Conservation (phyloP, 1,140 invertebrate genomes). For the Cecropterus lyciades region DNA sequence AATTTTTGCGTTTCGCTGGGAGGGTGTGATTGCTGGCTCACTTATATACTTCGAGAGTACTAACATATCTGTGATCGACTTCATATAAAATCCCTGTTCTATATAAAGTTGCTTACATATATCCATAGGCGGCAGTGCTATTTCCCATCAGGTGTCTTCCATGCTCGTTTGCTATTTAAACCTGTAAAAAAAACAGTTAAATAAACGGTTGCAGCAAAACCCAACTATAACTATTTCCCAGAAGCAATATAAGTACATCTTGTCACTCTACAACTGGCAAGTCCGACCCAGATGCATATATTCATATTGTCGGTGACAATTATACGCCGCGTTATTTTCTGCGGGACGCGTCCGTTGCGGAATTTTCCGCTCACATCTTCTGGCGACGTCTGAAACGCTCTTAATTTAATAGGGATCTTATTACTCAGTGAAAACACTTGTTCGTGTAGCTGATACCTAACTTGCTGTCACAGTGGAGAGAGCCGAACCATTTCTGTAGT, state of each 20-base stretch:
- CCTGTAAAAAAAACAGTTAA: too few species aligned
- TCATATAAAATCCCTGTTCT: too few species aligned
- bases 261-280: slow-evolving; percentile 20
- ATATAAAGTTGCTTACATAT: too few species aligned
- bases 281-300: slow-evolving; percentile 60
- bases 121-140: too few species aligned
- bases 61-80: too few species aligned
- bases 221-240: too few species aligned
- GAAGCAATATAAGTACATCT: not conserved
- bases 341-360: slow-evolving; percentile 47
- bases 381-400: slow-evolving; percentile 38
- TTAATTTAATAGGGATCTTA: slow-evolving; percentile 48
- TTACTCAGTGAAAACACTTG: slow-evolving; percentile 36
- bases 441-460: slow-evolving; percentile 18
- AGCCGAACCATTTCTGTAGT: not conserved
- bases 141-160: too few species aligned
- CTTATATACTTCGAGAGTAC: too few species aligned
- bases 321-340: slow-evolving; percentile 62
- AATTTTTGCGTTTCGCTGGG: too few species aligned
- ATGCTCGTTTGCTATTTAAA: too few species aligned
- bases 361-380: slow-evolving; percentile 48
- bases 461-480: not conserved
- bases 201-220: too few species aligned
- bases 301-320: slow-evolving; percentile 62
- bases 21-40: too few species aligned